Conservation (phyloP, 1,140 invertebrate genomes). For the Euschistus heros region DNA sequence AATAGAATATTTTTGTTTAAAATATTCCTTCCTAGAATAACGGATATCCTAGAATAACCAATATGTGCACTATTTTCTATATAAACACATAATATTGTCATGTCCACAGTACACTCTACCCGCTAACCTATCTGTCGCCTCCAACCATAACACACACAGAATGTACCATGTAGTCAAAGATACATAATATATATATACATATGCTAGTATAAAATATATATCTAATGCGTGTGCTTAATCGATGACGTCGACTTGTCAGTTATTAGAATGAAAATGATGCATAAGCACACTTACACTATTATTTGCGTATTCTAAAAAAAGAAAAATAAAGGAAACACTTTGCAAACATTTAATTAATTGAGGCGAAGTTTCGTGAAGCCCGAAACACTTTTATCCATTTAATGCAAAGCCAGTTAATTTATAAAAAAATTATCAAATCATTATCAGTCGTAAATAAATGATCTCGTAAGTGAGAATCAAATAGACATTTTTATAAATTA, state of each 20-base stretch:
- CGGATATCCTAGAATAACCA: background rate
- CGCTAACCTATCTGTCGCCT: background rate
- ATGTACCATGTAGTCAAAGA: slow-evolving; percentile 4
- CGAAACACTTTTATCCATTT: background rate
- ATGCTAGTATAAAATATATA: slow-evolving; percentile 19
- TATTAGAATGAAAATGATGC: background rate
- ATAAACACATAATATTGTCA: slow-evolving; percentile 24
- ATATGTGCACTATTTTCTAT: slow-evolving; percentile 15
- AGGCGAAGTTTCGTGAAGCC: background rate
- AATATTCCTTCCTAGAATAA: slow-evolving; percentile 14
- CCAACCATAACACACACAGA: slow-evolving; percentile 2
- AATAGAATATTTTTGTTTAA: slow-evolving; percentile 11
- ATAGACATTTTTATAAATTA: too few species aligned
- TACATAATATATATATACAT: slow-evolving; percentile 4
- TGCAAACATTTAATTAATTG: background rate
- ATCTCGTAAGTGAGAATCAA: background rate
- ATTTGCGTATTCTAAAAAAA: background rate
- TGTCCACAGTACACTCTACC: slow-evolving; percentile 19
- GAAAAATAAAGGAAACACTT: background rate
- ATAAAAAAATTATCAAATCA: slow-evolving; percentile 1
- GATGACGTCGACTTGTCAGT: background rate
- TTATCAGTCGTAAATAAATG: slow-evolving; percentile 6
- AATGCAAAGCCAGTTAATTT: background rate
- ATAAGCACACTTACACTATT: slow-evolving; percentile 7
- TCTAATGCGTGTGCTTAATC: slow-evolving; percentile 8